Conservation (phyloP, 2,113 vertebrate species). For the Silurus meridionalis region DNA sequence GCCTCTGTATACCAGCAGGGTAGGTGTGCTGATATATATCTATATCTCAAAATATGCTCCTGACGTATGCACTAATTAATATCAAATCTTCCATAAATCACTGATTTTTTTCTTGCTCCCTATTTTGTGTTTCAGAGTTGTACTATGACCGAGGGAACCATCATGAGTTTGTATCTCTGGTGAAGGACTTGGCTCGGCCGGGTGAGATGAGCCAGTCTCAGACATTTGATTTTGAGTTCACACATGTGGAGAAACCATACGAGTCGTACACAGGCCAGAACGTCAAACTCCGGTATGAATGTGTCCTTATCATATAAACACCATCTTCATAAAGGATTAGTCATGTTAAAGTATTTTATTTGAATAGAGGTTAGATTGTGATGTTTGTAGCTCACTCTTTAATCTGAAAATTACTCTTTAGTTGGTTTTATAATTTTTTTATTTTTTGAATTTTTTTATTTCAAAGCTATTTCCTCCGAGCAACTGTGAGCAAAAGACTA, state of each 20-base stretch:
- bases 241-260: conserved; percentile 96
- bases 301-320: not conserved
- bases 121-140: conserved; percentile 76
- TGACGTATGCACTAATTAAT: not conserved
- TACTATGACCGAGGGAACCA: conserved; percentile 98
- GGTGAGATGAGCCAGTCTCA: conserved; percentile 95
- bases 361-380: not conserved
- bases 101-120: not conserved
- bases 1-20: not conserved
- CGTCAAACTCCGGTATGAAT: conserved; percentile 86
- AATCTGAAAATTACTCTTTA: not conserved
- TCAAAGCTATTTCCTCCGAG: conserved; percentile 91
- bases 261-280: conserved; percentile 98
- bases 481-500: conserved; percentile 90
- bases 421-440: not conserved
- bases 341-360: not conserved
- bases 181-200: conserved; percentile 94
- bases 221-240: conserved; percentile 98
- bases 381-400: not conserved
- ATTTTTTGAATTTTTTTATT: conserved; percentile 24
- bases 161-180: conserved; percentile 96
- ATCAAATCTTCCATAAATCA: no score
- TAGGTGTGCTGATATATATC: not conserved
- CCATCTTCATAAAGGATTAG: not conserved
- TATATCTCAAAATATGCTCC: no score